These are phyloP conservation scores for Siphonodentalium dalli DNA, from an alignment of 2,888 invertebrate species.

Conservation along the genomic window DNA sequence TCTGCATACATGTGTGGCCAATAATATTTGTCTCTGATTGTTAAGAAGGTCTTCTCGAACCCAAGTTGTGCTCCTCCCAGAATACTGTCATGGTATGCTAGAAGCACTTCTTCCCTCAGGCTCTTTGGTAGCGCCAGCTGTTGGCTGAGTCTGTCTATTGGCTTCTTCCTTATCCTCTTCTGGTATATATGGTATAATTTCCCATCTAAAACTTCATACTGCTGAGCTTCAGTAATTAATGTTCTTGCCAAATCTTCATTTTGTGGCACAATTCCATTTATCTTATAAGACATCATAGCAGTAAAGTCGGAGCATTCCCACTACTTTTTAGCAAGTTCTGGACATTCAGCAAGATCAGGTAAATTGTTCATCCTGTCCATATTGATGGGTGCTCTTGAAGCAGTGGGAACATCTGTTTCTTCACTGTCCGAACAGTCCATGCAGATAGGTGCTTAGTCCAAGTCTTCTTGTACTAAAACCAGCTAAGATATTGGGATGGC, in stretches of 20 bases:
- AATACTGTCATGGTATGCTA: slow-evolving; percentile 13
- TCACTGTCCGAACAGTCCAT: too few species aligned
- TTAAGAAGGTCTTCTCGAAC: not conserved
- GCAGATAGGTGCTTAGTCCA: too few species aligned
- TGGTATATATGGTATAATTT: slow-evolving; percentile 8
- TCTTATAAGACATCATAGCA: not conserved
- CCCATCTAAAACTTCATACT: slow-evolving; percentile 3
- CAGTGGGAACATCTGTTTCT: too few species aligned
- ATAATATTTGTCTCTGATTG: slow-evolving; percentile 9
- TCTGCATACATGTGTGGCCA: slow-evolving; percentile 8
- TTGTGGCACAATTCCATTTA: not conserved
- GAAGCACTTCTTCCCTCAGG: slow-evolving; percentile 7
- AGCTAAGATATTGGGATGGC: too few species aligned
- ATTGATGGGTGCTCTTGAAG: too few species aligned
- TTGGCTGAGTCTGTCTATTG: not conserved
- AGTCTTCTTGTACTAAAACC: too few species aligned
- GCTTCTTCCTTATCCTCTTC: not conserved
- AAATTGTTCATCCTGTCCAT: too few species aligned
- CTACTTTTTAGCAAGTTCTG: not conserved
- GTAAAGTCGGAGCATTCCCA: slow-evolving; percentile 2
- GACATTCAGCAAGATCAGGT: not conserved
- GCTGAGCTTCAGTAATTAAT: not conserved
- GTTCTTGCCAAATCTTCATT: not conserved
- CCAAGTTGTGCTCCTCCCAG: slow-evolving; percentile 11
- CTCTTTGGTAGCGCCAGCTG: slow-evolving; percentile 13